phyloP scores from a whole-genome alignment of 1,140 invertebrate genomes.

The Zeugodacus cucurbitae region DNA sequence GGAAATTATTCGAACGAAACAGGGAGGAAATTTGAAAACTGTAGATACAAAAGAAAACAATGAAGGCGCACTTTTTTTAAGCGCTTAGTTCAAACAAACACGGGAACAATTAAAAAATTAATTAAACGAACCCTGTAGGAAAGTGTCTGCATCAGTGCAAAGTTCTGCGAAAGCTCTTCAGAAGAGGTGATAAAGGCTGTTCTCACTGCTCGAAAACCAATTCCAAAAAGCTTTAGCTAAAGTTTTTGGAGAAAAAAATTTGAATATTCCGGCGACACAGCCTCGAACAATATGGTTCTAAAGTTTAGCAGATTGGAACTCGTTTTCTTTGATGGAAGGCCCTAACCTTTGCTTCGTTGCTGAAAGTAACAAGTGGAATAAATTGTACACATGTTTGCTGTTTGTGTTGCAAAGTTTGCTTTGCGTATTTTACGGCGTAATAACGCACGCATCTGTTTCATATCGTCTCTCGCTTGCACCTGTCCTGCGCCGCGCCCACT shows the following conservation, averaged over 20 bases:
- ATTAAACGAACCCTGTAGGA: not conserved
- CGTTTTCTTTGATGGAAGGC: not conserved
- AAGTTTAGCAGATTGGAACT: too few relatives aligned
- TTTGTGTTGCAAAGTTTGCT: not conserved
- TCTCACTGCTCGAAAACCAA: too few relatives aligned
- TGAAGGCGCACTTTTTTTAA: not conserved
- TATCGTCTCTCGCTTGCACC: not conserved
- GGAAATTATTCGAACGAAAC: not conserved
- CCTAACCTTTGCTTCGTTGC: not conserved
- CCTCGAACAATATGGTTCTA: too few relatives aligned
- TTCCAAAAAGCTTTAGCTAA: too few relatives aligned
- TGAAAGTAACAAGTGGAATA: not conserved
- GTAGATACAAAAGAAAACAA: not conserved
- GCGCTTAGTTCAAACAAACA: not conserved
- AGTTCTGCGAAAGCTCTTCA: too few relatives aligned
- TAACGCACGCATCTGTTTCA: constrained; percentile 10
- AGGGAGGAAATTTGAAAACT: not conserved
- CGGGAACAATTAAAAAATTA: not conserved
- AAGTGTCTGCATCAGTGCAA: not conserved
- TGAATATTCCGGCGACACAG: too few relatives aligned
- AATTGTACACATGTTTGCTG: not conserved
- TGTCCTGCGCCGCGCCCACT: not conserved
- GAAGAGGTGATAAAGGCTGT: too few relatives aligned
- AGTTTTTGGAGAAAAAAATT: too few relatives aligned
- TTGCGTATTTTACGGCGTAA: not conserved